A percentile compares a stretch with the other conserved stretches of the same genome.
Conservation (phyloP, 2,888 invertebrate genomes). For the Nephrotoma appendiculata region DNA sequence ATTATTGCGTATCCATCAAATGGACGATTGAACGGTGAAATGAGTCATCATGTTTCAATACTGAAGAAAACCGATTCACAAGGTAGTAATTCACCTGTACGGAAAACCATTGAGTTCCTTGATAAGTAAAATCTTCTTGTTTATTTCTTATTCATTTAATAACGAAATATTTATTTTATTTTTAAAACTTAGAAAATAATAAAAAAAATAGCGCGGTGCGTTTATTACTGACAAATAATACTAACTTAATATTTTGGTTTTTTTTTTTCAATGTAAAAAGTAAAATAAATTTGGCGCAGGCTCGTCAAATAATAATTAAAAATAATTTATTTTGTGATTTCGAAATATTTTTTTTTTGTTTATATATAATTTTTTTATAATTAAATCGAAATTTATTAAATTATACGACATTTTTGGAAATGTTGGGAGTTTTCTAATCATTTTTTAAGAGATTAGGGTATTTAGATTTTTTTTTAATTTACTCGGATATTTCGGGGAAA, state of each 20-base stretch:
- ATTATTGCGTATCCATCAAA: constrained; percentile 23
- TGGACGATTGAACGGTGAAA: constrained; percentile 21
- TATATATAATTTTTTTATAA: too few relatives aligned
- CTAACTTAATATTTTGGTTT: not conserved
- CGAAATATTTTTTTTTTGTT: not conserved
- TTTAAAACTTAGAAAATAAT: not conserved
- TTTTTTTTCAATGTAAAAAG: not conserved
- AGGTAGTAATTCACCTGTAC: constrained; percentile 23
- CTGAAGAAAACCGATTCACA: constrained; percentile 32
- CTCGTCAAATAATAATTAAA: not conserved
- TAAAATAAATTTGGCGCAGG: not conserved
- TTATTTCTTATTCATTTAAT: not conserved
- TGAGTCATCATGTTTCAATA: constrained; percentile 31
- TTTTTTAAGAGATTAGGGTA: not conserved
- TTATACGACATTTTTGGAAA: not conserved
- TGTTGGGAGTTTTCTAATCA: not conserved
- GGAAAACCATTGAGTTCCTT: constrained; percentile 27
- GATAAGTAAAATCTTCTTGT: not conserved
- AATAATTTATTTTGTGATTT: not conserved
- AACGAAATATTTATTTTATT: not conserved
- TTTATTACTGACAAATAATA: not conserved
- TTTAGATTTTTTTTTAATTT: too few relatives aligned
- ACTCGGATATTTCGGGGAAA: too few relatives aligned
- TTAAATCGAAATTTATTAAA: not conserved
- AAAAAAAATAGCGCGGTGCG: not conserved